phyloP scores from a whole-genome alignment of 2,888 invertebrate species.

The Ischnus inquisitorius region DNA sequence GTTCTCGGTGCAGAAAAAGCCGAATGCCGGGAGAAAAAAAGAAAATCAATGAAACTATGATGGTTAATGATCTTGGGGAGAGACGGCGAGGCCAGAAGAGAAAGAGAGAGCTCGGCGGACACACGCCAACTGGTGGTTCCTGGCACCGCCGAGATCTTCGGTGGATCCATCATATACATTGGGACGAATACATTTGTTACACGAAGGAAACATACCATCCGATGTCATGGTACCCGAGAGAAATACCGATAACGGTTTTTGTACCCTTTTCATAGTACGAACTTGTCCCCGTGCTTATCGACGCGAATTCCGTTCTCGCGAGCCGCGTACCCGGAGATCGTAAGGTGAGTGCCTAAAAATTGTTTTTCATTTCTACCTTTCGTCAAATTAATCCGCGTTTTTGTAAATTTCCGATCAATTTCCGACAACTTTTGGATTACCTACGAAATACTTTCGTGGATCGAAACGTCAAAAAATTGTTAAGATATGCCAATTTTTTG shows the following conservation, averaged over 20 bases:
- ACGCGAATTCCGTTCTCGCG: slow-evolving; percentile 22
- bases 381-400: background rate
- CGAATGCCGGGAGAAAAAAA: slow-evolving; percentile 4
- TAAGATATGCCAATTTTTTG: too few species aligned
- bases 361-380: background rate
- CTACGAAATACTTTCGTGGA: too few species aligned
- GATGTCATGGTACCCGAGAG: slow-evolving; percentile 58
- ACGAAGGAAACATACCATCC: slow-evolving; percentile 64
- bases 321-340: background rate
- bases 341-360: background rate
- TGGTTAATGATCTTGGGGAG: slow-evolving; percentile 75
- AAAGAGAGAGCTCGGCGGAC: slow-evolving; percentile 46
- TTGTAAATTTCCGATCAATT: too few species aligned
- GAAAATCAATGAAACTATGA: slow-evolving; percentile 67
- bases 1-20: slow-evolving; percentile 28
- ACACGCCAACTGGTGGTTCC: slow-evolving; percentile 78
- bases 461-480: too few species aligned
- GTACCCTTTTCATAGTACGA: slow-evolving; percentile 27
- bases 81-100: slow-evolving; percentile 73
- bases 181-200: slow-evolving; percentile 60
- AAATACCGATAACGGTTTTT: slow-evolving; percentile 30
- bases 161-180: slow-evolving; percentile 57
- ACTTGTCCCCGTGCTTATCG: slow-evolving; percentile 32
- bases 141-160: slow-evolving; percentile 75
- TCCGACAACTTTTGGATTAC: too few species aligned